Conservation (phyloP, 2,797 vertebrate genomes). For the Muraenolepis orangiensis region DNA sequence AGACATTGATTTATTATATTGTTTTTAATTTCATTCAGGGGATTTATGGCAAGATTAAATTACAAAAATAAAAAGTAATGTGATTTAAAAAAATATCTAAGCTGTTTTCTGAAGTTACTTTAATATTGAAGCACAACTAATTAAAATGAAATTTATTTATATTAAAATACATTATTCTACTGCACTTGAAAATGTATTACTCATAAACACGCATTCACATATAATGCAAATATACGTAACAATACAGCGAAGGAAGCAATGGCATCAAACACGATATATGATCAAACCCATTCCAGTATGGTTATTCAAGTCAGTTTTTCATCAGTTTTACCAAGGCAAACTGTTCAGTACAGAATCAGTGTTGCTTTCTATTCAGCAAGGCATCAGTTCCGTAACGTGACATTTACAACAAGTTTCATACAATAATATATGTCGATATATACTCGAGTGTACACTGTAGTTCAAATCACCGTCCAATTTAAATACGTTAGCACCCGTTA, state of each 20-base stretch:
- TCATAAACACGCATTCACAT: not conserved
- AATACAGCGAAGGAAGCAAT: not conserved
- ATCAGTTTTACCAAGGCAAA: not conserved
- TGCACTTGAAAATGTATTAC: not conserved
- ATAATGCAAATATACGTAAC: not conserved
- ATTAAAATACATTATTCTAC: too few relatives aligned
- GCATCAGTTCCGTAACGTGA: not conserved
- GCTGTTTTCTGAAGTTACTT: not conserved
- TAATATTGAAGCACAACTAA: not conserved
- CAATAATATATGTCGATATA: not conserved
- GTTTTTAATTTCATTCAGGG: not conserved
- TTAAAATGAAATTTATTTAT: not conserved
- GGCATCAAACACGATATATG: not conserved
- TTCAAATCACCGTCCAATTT: not conserved
- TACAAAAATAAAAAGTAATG: not conserved
- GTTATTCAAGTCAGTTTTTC: not conserved
- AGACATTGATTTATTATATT: not conserved
- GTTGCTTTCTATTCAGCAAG: not conserved
- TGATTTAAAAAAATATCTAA: not conserved
- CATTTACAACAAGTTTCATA: not conserved
- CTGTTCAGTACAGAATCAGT: not conserved
- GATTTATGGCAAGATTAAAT: not conserved
- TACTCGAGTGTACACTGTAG: not conserved
- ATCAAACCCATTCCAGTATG: not conserved
- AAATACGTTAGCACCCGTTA: not conserved